Evolutionary conservation across 2,888 invertebrate species (phyloP).

Genomic region (Alloscopus bannaensis): DNA sequence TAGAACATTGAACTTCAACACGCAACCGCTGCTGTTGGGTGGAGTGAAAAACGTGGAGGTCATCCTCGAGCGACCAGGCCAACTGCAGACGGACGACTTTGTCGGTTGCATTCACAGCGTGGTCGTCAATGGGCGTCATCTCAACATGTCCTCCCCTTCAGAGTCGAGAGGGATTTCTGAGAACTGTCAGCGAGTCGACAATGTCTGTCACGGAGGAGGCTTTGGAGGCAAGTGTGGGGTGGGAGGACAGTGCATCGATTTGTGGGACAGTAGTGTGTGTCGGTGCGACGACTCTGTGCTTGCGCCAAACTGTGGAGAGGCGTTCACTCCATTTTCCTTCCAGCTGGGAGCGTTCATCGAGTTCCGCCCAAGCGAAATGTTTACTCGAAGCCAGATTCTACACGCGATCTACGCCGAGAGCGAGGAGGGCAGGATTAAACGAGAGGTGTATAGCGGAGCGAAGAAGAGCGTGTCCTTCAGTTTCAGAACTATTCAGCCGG

Average conservation of each 20-base stretch:
- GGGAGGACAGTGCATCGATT: slow-evolving; percentile 86
- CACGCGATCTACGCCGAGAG: slow-evolving; percentile 77
- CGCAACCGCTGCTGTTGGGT: slow-evolving; percentile 89
- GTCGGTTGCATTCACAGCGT: slow-evolving; percentile 96
- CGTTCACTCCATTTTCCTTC: slow-evolving; percentile 87
- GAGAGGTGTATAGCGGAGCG: slow-evolving; percentile 76
- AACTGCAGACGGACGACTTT: slow-evolving; percentile 93
- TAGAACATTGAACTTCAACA: slow-evolving; percentile 94
- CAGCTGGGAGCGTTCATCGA: slow-evolving; percentile 87
- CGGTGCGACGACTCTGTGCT: slow-evolving; percentile 79
- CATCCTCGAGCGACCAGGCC: slow-evolving; percentile 90
- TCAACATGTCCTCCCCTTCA: slow-evolving; percentile 88
- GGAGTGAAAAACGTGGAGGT: slow-evolving; percentile 91
- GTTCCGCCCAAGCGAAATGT: slow-evolving; percentile 86
- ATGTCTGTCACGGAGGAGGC: slow-evolving; percentile 71
- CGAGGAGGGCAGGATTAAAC: slow-evolving; percentile 55
- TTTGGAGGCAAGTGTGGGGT: slow-evolving; percentile 76
- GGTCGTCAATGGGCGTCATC: slow-evolving; percentile 87
- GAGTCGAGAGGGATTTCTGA: slow-evolving; percentile 84
- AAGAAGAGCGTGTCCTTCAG: slow-evolving; percentile 86
- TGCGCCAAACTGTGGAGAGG: slow-evolving; percentile 87
- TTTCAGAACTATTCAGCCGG: slow-evolving; percentile 86
- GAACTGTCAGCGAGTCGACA: slow-evolving; percentile 84
- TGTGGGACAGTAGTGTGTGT: slow-evolving; percentile 87
- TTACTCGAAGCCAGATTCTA: slow-evolving; percentile 89